Percentiles rank a stretch among this genome's conserved stretches.
phyloP scores from a whole-genome alignment of 2,888 invertebrate species.

The Cephus runcator region DNA sequence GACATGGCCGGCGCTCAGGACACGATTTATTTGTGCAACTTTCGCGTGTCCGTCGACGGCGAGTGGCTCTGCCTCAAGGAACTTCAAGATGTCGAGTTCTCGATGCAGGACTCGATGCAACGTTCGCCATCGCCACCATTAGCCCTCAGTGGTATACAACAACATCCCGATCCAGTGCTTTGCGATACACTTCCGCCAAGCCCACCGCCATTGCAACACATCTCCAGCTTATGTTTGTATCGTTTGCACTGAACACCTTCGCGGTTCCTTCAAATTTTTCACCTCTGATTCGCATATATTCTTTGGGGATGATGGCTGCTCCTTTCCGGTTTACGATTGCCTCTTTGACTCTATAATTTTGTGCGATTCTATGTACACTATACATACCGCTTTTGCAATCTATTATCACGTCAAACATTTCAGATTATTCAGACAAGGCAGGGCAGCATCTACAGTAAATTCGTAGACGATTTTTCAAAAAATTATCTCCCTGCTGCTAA shows the following conservation, averaged over 20 bases:
- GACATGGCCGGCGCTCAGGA: conserved; percentile 92
- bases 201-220: conserved; percentile 61
- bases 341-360: not conserved
- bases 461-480: not conserved
- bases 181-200: conserved; percentile 59
- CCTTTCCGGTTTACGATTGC: not conserved
- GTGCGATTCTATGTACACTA: not conserved
- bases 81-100: conserved; percentile 87
- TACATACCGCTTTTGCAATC: not conserved
- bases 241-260: conserved; percentile 13
- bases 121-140: conserved; percentile 73
- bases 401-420: not conserved
- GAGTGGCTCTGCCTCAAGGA: conserved; percentile 97
- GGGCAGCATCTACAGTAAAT: too few species aligned
- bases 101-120: conserved; percentile 78
- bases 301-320: not conserved
- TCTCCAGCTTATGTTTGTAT: conserved; percentile 64
- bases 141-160: conserved; percentile 67
- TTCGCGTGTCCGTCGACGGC: conserved; percentile 96
- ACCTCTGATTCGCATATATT: not conserved
- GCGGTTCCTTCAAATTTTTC: not conserved
- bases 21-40: conserved; percentile 96
- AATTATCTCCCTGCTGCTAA: not conserved
- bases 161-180: conserved; percentile 55
- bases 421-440: too few species aligned